phyloP scores from a whole-genome alignment of 92 coral and sea anemone species.

The Bergia sp. region DNA sequence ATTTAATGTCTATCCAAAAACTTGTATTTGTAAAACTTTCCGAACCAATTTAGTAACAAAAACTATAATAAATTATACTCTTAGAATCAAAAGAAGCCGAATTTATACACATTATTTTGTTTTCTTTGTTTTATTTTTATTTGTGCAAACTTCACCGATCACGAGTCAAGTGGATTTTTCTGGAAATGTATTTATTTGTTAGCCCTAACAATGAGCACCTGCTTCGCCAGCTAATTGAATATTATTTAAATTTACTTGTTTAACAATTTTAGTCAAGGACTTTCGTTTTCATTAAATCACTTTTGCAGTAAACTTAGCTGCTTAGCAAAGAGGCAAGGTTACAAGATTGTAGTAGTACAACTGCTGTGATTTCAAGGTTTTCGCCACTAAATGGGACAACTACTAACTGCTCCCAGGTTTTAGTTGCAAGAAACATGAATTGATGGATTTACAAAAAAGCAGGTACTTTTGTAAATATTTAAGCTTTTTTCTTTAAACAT shows the following conservation, averaged over 20 bases:
- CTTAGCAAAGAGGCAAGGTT: background rate
- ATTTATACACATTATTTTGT: background rate
- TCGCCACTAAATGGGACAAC: background rate
- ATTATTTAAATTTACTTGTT: background rate
- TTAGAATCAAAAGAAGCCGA: background rate
- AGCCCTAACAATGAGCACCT: background rate
- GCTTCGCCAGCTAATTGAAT: background rate
- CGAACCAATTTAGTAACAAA: background rate
- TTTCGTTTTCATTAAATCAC: background rate
- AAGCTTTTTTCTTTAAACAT: too few species aligned
- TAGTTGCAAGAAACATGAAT: too few species aligned
- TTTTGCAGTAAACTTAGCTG: background rate
- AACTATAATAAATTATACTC: background rate
- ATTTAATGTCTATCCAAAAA: background rate
- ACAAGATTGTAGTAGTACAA: background rate
- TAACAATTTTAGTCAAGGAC: background rate
- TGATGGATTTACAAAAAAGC: too few species aligned
- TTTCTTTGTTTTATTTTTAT: background rate
- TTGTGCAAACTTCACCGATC: background rate
- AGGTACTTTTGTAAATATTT: too few species aligned
- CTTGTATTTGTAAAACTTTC: background rate
- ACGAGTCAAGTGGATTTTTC: background rate
- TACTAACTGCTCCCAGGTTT: too few species aligned
- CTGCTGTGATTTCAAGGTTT: background rate
- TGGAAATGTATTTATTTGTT: background rate